phyloP scores from a whole-genome alignment of 2,888 invertebrate genomes.

The Habroteleia sp. region DNA sequence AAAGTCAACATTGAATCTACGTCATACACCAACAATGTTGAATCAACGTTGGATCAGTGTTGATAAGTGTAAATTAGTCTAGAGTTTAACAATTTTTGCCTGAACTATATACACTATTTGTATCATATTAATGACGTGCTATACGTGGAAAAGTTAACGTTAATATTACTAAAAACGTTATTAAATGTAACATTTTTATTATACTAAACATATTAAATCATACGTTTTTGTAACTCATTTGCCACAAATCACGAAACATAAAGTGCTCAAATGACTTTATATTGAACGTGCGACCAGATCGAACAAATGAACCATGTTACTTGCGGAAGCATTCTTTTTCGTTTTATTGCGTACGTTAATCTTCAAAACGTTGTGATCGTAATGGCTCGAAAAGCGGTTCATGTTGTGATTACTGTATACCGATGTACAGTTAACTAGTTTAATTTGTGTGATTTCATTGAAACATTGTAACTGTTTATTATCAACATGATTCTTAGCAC shows the following conservation, averaged over 20 bases:
- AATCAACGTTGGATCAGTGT: too few species aligned
- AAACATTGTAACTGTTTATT: conserved; percentile 34
- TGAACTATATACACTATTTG: too few species aligned
- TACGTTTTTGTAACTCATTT: conserved; percentile 39
- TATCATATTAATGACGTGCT: too few species aligned
- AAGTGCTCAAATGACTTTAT: conserved; percentile 28
- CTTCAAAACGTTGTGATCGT: conserved; percentile 25
- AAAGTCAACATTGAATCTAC: too few species aligned
- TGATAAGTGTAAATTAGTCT: too few species aligned
- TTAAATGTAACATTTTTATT: too few species aligned
- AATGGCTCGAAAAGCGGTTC: conserved; percentile 42
- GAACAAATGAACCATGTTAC: conserved; percentile 38
- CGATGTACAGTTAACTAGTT: conserved; percentile 39
- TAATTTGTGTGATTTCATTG: conserved; percentile 42
- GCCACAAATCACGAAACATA: conserved; percentile 37
- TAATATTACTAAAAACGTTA: too few species aligned
- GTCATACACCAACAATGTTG: too few species aligned
- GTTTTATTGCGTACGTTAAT: conserved; percentile 50
- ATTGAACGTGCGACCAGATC: conserved; percentile 18
- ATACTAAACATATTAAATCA: too few species aligned
- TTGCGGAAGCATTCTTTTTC: conserved; percentile 38
- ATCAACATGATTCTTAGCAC: neutral
- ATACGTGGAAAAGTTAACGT: too few species aligned
- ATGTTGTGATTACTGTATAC: conserved; percentile 34
- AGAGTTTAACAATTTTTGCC: too few species aligned